phyloP scores from a whole-genome alignment of 2,797 vertebrate genomes.

The Alfaro cultratus region DNA sequence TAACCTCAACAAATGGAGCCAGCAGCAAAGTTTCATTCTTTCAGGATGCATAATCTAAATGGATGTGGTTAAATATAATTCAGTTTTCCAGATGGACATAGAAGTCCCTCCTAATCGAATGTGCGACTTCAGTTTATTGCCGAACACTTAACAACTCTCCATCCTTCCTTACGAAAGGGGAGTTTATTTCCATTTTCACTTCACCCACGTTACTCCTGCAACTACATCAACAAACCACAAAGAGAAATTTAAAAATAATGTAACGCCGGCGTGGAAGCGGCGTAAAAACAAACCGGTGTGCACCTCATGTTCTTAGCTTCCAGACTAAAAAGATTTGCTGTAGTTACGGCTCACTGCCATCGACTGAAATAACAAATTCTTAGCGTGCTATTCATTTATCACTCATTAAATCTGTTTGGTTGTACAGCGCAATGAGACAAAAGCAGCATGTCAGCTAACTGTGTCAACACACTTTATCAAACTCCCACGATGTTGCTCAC shows the following conservation, averaged over 20 bases:
- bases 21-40: constrained; percentile 58
- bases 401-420: not conserved
- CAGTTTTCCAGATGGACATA: constrained; percentile 72
- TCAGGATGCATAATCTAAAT: constrained; percentile 64
- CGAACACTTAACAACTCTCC: constrained; percentile 70
- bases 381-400: not conserved
- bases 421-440: not conserved
- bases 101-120: constrained; percentile 69
- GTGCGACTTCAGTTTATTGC: constrained; percentile 63
- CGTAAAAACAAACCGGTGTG: not conserved
- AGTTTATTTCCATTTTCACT: constrained; percentile 72
- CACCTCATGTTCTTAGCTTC: not conserved
- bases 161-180: constrained; percentile 52
- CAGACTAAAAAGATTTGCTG: not conserved
- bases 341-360: not conserved
- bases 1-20: constrained; percentile 43
- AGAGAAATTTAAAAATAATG: constrained; percentile 23
- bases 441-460: constrained; percentile 3
- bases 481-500: not conserved
- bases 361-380: not conserved
- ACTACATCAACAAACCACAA: constrained; percentile 25
- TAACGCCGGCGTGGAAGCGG: not conserved
- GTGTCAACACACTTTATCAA: not conserved
- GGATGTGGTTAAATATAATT: constrained; percentile 73
- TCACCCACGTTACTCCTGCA: constrained; percentile 58